A percentile compares a stretch with the other conserved stretches of the same genome.
Conservation (phyloP, 2,113 vertebrate genomes). For the Osmerus eperlanus region DNA sequence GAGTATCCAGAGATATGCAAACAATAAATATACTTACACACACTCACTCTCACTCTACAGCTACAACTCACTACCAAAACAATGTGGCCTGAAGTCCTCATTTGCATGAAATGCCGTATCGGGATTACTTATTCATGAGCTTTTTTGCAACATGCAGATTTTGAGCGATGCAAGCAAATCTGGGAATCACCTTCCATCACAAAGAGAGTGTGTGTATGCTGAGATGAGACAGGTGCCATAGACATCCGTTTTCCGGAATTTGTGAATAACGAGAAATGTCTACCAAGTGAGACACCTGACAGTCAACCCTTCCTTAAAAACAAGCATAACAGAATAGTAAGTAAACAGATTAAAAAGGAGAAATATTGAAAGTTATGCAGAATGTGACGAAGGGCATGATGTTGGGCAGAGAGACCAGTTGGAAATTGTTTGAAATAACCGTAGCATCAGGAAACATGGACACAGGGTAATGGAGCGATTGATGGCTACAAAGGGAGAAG, state of each 20-base stretch:
- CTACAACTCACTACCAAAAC: not conserved
- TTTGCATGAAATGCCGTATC: conserved; percentile 49
- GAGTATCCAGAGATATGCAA: too few species aligned
- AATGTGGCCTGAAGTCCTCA: conserved; percentile 40
- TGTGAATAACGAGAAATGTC: conserved; percentile 2
- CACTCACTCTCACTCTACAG: conserved; percentile 6
- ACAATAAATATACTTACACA: not conserved
- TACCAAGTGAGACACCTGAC: conserved; percentile 1
- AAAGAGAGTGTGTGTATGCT: conserved; percentile 11
- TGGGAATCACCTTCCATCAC: conserved; percentile 22
- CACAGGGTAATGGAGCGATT: conserved; percentile 7
- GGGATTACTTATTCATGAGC: conserved; percentile 54
- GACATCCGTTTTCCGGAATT: not conserved
- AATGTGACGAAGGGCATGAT: conserved; percentile 11
- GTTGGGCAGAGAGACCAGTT: not conserved
- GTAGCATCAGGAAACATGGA: conserved; percentile 2
- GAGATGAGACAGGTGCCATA: conserved; percentile 1
- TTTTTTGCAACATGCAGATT: conserved; percentile 46
- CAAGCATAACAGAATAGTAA: not conserved
- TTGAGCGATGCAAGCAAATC: conserved; percentile 39
- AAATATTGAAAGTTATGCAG: not conserved
- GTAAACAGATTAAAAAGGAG: conserved; percentile 22
- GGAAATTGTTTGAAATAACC: not conserved
- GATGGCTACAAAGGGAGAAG: conserved; percentile 8
- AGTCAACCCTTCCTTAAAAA: not conserved